These are phyloP conservation scores for Pachymerium ferrugineum DNA, from an alignment of 2,888 invertebrate species.

Conservation along the genomic window DNA sequence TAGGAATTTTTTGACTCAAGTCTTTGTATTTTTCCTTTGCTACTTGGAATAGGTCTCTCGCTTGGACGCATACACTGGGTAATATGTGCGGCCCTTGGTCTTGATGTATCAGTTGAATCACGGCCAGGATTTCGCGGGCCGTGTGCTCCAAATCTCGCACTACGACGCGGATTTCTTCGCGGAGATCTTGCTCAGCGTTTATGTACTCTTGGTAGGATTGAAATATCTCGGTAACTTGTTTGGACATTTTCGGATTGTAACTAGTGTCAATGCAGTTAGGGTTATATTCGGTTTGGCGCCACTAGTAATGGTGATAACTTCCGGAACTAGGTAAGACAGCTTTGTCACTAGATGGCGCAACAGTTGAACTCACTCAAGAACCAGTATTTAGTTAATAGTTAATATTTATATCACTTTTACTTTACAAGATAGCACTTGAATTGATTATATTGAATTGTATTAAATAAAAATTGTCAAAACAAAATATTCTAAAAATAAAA, in stretches of 20 bases:
- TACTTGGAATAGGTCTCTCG: constrained; percentile 61
- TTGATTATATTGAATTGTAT: no score
- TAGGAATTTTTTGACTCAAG: constrained; percentile 62
- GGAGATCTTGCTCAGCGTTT: constrained; percentile 68
- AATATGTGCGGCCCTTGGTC: constrained; percentile 48
- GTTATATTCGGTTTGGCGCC: background rate
- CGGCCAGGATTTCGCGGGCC: constrained; percentile 69
- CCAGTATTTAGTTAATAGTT: no score
- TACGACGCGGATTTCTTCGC: constrained; percentile 67
- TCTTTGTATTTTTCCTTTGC: constrained; percentile 60
- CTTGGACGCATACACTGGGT: constrained; percentile 42
- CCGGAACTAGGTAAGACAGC: no score
- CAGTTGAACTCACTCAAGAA: no score
- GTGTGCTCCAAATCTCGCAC: constrained; percentile 72
- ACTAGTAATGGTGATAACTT: background rate
- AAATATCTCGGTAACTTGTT: constrained; percentile 55
- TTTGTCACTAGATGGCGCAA: no score
- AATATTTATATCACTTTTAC: no score
- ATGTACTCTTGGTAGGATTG: constrained; percentile 70
- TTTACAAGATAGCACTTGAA: no score
- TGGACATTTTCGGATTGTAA: no score
- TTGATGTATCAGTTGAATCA: constrained; percentile 76
- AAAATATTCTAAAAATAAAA: background rate
- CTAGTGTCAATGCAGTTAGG: background rate
- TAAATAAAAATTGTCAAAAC: no score